Percentiles rank a stretch among this genome's conserved stretches.
Conservation (phyloP, 2,888 invertebrate genomes). For the Diachrysia chrysitis region DNA sequence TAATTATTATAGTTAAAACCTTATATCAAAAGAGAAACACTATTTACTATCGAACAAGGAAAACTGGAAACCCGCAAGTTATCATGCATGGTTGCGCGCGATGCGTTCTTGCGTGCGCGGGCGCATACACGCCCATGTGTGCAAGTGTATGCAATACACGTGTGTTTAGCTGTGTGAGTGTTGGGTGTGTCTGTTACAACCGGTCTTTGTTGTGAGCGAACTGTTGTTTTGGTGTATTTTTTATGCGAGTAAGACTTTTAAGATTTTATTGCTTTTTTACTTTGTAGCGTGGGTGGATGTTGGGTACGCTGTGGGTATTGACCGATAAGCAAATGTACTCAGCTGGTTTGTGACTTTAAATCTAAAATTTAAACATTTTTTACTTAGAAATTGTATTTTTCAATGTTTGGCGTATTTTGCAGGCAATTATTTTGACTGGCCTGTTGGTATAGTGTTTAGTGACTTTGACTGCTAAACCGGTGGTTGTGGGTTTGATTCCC, state of each 20-base stretch:
- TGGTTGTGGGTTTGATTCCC: too few species aligned
- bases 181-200: slow-evolving; percentile 53
- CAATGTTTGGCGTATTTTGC: too few species aligned
- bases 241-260: neutral
- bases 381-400: neutral
- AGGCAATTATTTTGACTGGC: too few species aligned
- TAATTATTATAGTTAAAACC: too few species aligned
- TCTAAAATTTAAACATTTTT: neutral
- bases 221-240: neutral
- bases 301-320: neutral
- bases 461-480: too few species aligned
- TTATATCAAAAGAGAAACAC: neutral
- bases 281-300: neutral
- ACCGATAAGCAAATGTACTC: neutral
- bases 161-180: slow-evolving; percentile 9
- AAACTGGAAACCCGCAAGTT: slow-evolving; percentile 37
- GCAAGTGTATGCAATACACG: neutral
- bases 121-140: slow-evolving; percentile 2
- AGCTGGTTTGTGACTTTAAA: neutral
- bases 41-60: slow-evolving; percentile 35
- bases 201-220: slow-evolving; percentile 24
- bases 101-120: slow-evolving; percentile 24
- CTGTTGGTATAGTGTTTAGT: too few species aligned
- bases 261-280: neutral
- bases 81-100: slow-evolving; percentile 30